phyloP scores from a whole-genome alignment of 2,797 vertebrate genomes.

The Acropternis orthonyx region DNA sequence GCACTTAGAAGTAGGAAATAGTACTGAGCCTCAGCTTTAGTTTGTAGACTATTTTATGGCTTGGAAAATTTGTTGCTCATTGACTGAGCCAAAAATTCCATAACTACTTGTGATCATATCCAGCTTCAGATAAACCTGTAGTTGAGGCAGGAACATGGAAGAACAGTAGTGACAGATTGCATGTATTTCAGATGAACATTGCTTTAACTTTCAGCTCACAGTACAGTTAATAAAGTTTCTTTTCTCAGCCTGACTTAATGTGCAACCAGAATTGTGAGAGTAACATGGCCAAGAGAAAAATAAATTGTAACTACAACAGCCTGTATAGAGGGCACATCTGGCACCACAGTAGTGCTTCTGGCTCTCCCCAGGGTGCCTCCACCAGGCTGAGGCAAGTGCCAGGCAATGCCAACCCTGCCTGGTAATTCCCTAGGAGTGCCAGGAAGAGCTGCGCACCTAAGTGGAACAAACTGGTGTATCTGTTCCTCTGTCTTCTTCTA shows the following conservation, averaged over 20 bases:
- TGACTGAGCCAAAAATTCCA: background rate
- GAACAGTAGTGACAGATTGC: background rate
- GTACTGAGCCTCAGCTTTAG: background rate
- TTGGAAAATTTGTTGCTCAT: background rate
- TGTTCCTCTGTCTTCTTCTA: background rate
- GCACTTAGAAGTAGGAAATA: background rate
- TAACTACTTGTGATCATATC: background rate
- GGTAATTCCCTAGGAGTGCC: background rate
- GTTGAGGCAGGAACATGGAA: background rate
- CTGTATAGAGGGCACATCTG: background rate
- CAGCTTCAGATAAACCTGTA: background rate
- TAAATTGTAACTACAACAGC: background rate
- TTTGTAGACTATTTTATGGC: background rate
- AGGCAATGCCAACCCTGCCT: background rate
- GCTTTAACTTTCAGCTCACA: background rate
- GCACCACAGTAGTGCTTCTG: background rate
- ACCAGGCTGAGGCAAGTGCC: background rate
- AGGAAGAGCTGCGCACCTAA: background rate
- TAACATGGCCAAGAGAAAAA: background rate
- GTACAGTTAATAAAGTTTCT: background rate
- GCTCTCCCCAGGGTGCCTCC: background rate
- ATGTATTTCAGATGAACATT: background rate
- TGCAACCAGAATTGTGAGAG: background rate
- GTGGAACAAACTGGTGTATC: background rate
- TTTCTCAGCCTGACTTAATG: background rate